Evolutionary conservation across 2,113 vertebrate genomes (phyloP).

Genomic region (Sminthopsis crassicaudata): DNA sequence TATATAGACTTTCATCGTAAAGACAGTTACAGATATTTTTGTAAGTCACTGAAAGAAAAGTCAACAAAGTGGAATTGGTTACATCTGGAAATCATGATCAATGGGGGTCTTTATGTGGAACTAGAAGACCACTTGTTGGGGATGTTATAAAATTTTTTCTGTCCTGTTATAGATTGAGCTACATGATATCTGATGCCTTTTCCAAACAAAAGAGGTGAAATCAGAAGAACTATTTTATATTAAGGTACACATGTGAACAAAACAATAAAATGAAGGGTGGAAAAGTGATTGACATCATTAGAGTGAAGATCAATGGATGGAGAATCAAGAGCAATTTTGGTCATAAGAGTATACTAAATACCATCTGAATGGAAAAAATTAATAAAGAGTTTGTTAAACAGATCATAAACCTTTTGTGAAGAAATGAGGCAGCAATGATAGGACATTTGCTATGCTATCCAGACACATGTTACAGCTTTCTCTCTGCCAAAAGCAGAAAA

Average conservation of each 20-base stretch:
- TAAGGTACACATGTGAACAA: not conserved
- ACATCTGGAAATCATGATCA: not conserved
- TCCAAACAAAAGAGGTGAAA: not conserved
- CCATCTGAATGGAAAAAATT: not conserved
- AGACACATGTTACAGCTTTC: not conserved
- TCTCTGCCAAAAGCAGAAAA: not conserved
- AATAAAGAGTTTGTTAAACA: not conserved
- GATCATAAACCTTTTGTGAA: not conserved
- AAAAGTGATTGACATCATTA: not conserved
- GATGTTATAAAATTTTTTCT: not conserved
- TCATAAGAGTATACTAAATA: not conserved
- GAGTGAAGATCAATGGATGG: not conserved
- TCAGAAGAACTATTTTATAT: not conserved
- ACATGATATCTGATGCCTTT: not conserved
- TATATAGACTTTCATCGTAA: not conserved
- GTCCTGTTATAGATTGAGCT: not conserved
- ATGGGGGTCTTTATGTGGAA: not conserved
- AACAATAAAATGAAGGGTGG: not conserved
- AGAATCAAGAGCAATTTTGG: not conserved
- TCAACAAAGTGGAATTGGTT: not conserved
- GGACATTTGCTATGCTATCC: not conserved
- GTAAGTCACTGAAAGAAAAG: not conserved
- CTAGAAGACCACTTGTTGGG: not conserved
- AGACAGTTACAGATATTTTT: not conserved
- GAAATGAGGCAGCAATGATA: not conserved